These are phyloP conservation scores for Sebastes iracundus DNA, from an alignment of 2,797 vertebrate genomes.

Conservation along the genomic window DNA sequence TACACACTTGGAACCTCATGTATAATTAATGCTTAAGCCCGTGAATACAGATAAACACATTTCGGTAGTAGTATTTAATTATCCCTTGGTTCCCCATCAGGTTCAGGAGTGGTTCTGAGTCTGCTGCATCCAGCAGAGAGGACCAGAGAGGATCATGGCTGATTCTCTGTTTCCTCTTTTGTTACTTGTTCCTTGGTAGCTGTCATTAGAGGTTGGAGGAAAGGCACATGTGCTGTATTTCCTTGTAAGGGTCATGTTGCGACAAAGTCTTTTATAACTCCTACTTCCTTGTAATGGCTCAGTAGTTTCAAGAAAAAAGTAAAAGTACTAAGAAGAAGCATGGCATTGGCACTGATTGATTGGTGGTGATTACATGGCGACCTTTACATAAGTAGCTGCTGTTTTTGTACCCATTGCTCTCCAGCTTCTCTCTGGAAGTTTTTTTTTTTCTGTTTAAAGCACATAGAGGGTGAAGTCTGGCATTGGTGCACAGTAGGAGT, in stretches of 20 bases:
- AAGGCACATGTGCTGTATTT: background rate
- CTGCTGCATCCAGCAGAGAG: background rate
- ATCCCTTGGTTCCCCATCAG: conserved; percentile 21
- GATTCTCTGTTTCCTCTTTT: background rate
- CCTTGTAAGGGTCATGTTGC: background rate
- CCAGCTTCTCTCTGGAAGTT: background rate
- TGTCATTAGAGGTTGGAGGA: background rate
- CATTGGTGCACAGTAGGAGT: background rate
- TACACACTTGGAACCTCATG: conserved; percentile 24
- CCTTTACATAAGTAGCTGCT: background rate
- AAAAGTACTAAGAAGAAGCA: background rate
- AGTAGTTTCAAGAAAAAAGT: background rate
- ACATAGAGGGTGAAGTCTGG: background rate
- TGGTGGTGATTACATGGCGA: background rate
- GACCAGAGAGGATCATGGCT: background rate
- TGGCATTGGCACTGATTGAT: background rate
- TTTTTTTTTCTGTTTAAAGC: background rate
- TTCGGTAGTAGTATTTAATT: conserved; percentile 21
- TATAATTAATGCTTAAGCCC: conserved; percentile 46
- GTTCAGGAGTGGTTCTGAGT: conserved; percentile 1
- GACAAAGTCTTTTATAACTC: background rate
- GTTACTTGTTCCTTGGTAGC: background rate
- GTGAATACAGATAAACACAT: conserved; percentile 51
- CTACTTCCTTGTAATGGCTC: background rate
- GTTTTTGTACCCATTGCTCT: background rate